These are phyloP conservation scores for Petrolisthes cinctipes DNA, from an alignment of 2,888 invertebrate species.

Conservation along the genomic window DNA sequence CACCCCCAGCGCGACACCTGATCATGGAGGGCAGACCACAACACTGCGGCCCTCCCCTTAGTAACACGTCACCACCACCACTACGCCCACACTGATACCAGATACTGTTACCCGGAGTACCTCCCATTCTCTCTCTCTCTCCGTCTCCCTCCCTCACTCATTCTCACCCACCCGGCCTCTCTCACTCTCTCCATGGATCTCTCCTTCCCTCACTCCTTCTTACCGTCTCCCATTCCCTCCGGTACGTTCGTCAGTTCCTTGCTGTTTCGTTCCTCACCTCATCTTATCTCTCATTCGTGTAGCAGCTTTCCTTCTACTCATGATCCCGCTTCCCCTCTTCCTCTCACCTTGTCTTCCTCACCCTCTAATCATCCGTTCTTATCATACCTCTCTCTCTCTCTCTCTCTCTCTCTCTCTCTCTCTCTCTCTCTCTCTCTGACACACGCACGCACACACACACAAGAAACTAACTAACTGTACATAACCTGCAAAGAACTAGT, in stretches of 20 bases:
- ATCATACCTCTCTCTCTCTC: neutral
- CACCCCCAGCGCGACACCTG: neutral
- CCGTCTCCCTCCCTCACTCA: neutral
- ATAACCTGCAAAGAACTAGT: too few species aligned
- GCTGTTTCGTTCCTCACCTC: too few species aligned
- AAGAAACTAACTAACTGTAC: neutral
- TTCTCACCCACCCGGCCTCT: neutral
- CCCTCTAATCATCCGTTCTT: neutral
- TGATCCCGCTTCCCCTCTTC: neutral
- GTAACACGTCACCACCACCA: neutral
- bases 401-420: neutral
- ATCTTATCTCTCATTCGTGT: too few species aligned
- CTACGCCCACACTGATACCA: constrained; percentile 15
- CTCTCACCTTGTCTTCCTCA: neutral
- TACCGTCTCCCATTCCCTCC: neutral
- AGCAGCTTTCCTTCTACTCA: too few species aligned
- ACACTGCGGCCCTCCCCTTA: constrained; percentile 4
- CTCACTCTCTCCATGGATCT: neutral
- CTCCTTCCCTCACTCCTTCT: neutral
- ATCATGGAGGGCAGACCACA: neutral
- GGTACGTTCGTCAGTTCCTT: too few species aligned
- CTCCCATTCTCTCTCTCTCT: neutral
- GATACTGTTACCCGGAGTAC: neutral
- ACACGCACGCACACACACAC: neutral
- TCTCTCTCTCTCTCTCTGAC: neutral